Conservation (phyloP, 2,113 vertebrate species). For the Eclectus roratus region DNA sequence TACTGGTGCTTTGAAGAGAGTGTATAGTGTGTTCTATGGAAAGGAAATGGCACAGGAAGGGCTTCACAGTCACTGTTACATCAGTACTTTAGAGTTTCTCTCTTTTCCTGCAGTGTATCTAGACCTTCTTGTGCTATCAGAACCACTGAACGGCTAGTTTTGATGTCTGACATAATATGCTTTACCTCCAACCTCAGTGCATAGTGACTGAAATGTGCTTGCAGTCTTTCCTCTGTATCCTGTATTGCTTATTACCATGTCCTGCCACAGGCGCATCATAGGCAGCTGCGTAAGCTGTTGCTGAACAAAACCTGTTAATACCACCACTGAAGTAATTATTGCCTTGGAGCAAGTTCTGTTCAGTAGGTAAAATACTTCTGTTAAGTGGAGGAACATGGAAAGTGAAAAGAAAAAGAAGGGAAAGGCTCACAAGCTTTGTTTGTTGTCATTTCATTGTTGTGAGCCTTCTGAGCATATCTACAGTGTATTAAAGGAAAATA, state of each 20-base stretch:
- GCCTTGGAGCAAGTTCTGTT: background rate
- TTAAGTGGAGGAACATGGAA: background rate
- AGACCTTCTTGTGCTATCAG: background rate
- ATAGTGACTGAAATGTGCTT: background rate
- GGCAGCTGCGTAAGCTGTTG: background rate
- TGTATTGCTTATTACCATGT: rapidly evolving
- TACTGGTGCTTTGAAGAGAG: background rate
- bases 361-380: background rate
- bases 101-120: background rate
- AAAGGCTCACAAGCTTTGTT: background rate
- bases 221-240: background rate
- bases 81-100: background rate
- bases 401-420: background rate
- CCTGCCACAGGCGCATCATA: background rate
- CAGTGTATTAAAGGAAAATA: background rate
- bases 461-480: background rate
- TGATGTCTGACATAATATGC: background rate
- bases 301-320: background rate
- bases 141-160: background rate
- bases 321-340: background rate
- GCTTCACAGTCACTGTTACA: background rate
- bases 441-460: background rate
- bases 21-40: background rate
- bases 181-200: background rate
- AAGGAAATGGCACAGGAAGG: background rate